phyloP scores from a whole-genome alignment of 2,113 vertebrate genomes.

The Archocentrus centrarchus region DNA sequence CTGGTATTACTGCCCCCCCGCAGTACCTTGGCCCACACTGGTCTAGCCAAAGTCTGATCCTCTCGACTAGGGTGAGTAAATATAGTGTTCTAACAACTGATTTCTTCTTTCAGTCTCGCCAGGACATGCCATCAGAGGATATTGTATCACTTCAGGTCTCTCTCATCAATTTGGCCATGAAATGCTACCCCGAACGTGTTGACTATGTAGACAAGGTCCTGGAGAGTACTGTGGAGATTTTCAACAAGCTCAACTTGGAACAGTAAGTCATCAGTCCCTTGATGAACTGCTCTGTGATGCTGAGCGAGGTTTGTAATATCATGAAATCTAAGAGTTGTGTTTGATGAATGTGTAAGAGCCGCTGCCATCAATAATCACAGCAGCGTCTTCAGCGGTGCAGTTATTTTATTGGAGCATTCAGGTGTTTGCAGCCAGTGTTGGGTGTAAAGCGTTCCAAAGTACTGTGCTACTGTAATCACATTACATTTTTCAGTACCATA shows the following conservation, averaged over 20 bases:
- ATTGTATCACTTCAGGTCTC: conserved; percentile 98
- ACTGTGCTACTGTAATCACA: too few species aligned
- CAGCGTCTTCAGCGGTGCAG: neutral
- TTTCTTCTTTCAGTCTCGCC: conserved; percentile 87
- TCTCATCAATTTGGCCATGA: conserved; percentile 98
- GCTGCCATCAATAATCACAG: neutral
- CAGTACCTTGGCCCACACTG: too few species aligned
- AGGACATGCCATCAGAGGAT: conserved; percentile 99
- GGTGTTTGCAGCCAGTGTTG: too few species aligned
- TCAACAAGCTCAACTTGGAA: conserved; percentile 98
- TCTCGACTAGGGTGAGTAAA: neutral
- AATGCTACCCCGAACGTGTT: conserved; percentile 98
- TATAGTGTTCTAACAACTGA: too few species aligned
- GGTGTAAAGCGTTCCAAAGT: too few species aligned
- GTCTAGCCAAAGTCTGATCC: fast-evolving
- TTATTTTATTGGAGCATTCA: too few species aligned
- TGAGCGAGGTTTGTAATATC: neutral
- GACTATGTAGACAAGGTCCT: conserved; percentile 98
- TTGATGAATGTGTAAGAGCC: neutral
- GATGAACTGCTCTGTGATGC: neutral
- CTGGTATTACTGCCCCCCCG: too few species aligned
- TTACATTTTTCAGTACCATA: too few species aligned
- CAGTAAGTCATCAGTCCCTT: conserved; percentile 84
- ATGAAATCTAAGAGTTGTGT: neutral
- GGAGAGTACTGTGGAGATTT: conserved; percentile 98